Evolutionary conservation across 1,140 invertebrate genomes (phyloP).

Genomic region (Apolygus lucorum): DNA sequence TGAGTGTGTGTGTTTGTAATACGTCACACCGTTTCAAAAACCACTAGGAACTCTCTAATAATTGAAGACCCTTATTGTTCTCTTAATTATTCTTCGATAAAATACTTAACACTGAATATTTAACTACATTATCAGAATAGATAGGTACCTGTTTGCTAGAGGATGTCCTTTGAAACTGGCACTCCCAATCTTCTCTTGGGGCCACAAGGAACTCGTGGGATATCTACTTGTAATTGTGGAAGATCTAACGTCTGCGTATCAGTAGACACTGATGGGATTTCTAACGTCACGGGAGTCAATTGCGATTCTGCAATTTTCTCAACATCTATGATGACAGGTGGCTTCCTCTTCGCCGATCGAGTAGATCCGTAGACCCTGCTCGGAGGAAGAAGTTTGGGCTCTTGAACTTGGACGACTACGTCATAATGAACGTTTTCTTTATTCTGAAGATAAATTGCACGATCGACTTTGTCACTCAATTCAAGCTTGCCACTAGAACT

Average conservation of each 20-base stretch:
- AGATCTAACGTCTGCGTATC: not conserved
- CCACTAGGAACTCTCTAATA: no score
- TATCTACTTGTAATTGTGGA: not conserved
- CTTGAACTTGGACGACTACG: not conserved
- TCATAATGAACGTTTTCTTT: constrained; percentile 1
- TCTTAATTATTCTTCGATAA: no score
- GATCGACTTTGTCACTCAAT: not conserved
- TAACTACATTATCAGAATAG: no score
- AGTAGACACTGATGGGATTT: not conserved
- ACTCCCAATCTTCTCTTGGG: not conserved
- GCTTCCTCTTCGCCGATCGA: not conserved
- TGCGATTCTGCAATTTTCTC: not conserved
- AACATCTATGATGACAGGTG: not conserved
- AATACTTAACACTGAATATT: no score
- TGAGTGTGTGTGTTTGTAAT: no score
- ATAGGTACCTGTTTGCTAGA: no score
- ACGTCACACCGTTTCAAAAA: no score
- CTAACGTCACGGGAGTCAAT: not conserved
- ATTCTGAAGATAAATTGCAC: constrained; percentile 2
- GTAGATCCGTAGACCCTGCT: not conserved
- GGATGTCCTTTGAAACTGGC: not conserved
- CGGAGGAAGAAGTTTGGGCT: not conserved
- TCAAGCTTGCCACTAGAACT: constrained; percentile 2
- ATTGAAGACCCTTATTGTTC: no score
- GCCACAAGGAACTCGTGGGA: not conserved